Evolutionary conservation across 2,888 invertebrate genomes (phyloP).

Genomic region (Mythimna vitellina): DNA sequence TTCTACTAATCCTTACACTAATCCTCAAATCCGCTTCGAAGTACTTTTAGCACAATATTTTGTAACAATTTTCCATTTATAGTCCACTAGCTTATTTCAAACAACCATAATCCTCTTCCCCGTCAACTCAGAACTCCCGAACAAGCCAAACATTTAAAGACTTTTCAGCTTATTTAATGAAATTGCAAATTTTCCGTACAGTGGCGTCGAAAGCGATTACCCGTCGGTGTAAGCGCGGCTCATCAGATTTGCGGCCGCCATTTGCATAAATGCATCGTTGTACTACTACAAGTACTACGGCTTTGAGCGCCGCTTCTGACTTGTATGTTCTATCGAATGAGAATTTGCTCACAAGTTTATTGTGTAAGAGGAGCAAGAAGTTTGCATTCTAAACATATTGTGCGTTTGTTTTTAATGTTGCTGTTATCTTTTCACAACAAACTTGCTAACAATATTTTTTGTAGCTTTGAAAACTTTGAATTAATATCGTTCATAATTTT

Average conservation of each 20-base stretch:
- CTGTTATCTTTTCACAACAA: background rate
- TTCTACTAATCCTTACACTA: background rate
- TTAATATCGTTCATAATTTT: too few relatives aligned
- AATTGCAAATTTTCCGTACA: slow-evolving; percentile 57
- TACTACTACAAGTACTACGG: slow-evolving; percentile 24
- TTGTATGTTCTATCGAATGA: slow-evolving; percentile 12
- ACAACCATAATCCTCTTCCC: slow-evolving; percentile 28
- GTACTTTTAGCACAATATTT: background rate
- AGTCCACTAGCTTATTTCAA: slow-evolving; percentile 29
- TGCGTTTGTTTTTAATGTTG: background rate
- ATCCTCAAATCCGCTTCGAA: background rate
- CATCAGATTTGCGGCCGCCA: slow-evolving; percentile 61
- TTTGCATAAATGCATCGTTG: slow-evolving; percentile 60
- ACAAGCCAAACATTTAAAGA: slow-evolving; percentile 57
- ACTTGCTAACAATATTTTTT: background rate
- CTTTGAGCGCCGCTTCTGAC: slow-evolving; percentile 13
- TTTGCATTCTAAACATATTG: background rate
- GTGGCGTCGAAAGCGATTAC: slow-evolving; percentile 56
- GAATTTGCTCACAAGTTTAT: slow-evolving; percentile 3
- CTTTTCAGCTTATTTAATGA: slow-evolving; percentile 62
- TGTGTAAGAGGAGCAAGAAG: slow-evolving; percentile 5
- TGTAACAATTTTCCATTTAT: background rate
- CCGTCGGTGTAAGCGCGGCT: slow-evolving; percentile 57
- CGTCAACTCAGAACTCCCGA: slow-evolving; percentile 24
- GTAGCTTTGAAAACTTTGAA: too few relatives aligned